Evolutionary conservation across 1,140 invertebrate genomes (phyloP).

Genomic region (Magallana angulata): DNA sequence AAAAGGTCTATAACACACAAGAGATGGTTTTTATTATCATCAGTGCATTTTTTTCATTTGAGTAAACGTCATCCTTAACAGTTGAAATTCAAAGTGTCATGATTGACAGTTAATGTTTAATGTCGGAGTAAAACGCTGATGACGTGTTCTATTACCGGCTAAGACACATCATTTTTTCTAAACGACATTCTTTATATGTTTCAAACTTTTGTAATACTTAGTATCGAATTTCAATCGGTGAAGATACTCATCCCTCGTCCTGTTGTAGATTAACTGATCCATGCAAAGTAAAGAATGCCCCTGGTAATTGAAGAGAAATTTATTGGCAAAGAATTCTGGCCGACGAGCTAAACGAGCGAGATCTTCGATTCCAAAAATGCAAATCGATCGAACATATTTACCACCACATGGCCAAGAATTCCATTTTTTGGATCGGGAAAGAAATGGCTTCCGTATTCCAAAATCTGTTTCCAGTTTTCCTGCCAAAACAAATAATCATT

Average conservation of each 20-base stretch:
- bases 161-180: too few relatives aligned
- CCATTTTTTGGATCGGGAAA: constrained; percentile 71
- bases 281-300: constrained; percentile 68
- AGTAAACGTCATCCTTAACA: too few relatives aligned
- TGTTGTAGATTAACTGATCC: constrained; percentile 64
- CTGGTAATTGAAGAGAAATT: constrained; percentile 66
- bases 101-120: too few relatives aligned
- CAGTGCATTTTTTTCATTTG: too few relatives aligned
- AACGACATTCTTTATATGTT: constrained; percentile 55
- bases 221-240: constrained; percentile 51
- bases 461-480: constrained; percentile 62
- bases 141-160: too few relatives aligned
- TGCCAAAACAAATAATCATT: constrained; percentile 37
- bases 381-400: constrained; percentile 62
- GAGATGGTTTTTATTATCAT: too few relatives aligned
- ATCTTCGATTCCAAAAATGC: constrained; percentile 73
- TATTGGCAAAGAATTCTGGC: constrained; percentile 71
- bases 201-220: constrained; percentile 55
- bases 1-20: too few relatives aligned
- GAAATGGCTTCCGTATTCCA: constrained; percentile 59
- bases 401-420: constrained; percentile 58
- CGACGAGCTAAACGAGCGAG: constrained; percentile 60
- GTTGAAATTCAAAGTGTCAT: too few relatives aligned
- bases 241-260: constrained; percentile 59
- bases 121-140: too few relatives aligned